Base-by-base conservation (phyloP, 1,140 invertebrate species). In the Potamilus streckersoni region DNA sequence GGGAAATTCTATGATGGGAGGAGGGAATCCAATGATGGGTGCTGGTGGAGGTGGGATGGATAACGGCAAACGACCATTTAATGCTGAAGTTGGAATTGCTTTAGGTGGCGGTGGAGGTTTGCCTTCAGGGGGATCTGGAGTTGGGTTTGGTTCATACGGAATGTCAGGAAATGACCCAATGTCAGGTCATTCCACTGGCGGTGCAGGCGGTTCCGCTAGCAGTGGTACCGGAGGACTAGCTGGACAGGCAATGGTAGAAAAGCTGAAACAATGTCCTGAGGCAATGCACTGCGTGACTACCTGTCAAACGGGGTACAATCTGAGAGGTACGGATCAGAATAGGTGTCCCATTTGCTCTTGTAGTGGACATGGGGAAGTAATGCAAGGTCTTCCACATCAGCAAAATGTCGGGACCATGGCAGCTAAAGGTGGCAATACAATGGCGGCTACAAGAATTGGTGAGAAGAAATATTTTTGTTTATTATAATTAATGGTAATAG, bases 301-400 rank as follows among this genome's bases (percentile, higher is more conserved):
- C 5, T 74, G 73, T 56, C 56, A 17, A 38, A 62, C 56, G 11
- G 73, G 73, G 20, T 74, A 74, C 20, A 74, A 69, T 58, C 67
- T 74, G 11, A n/a, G 69, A 58, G 31, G 15, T 19, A 0, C 31
- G 12, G 59, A 27, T 27, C 57, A 66, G 23, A 19, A 69, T 12
- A 58, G 58, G 49, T 74, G 73, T 56, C 73, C 73, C 23, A 56
- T 74, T 17, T 74, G 73, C 73, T 63, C 67, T 31, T 74, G 73
- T 49, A 60, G n/a, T 59, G 27, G 63, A n/a, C 56, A 49, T 16
- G 67, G 73, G 38, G 38, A 49, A 49, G 38, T 49, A 8, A 49
- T 49, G 38, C 38, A 49, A 8, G 38, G 38, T 0, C 38, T 49
- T 49, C 38, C 38, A 49, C 38, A 49, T 49, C 38, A 49, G 11